Evolutionary conservation across 2,113 vertebrate species (phyloP).

Genomic region (Gambusia holbrooki): DNA sequence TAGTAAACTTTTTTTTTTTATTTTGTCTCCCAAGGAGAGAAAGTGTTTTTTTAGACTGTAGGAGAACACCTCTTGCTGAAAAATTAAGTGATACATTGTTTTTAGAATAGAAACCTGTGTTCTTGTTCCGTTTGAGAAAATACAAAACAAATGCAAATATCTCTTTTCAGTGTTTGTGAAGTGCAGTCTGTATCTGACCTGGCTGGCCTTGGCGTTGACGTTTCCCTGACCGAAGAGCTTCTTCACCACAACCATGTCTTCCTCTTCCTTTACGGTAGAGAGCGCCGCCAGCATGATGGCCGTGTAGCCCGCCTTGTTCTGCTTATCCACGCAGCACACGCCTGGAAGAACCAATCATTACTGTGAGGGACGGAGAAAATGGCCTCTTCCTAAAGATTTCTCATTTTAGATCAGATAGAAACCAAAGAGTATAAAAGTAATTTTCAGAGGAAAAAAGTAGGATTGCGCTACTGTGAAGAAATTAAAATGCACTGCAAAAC

Average conservation of each 20-base stretch:
- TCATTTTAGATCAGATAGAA: neutral
- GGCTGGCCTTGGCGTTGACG: conserved; percentile 92
- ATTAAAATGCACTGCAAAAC: too few relatives aligned
- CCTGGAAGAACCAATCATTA: conserved; percentile 69
- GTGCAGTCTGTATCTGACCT: conserved; percentile 76
- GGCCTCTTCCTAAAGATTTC: neutral
- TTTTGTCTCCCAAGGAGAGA: neutral
- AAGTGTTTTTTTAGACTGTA: neutral
- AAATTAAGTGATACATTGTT: neutral
- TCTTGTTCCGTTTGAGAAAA: too few relatives aligned
- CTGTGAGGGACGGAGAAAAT: neutral
- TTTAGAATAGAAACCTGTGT: too few relatives aligned
- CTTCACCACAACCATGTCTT: conserved; percentile 87
- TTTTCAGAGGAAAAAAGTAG: too few relatives aligned
- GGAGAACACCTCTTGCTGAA: neutral
- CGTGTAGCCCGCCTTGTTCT: conserved; percentile 95
- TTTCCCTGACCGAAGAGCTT: conserved; percentile 90
- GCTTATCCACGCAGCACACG: conserved; percentile 87
- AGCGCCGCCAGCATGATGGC: conserved; percentile 94
- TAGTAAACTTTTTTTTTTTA: too few relatives aligned
- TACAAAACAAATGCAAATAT: neutral
- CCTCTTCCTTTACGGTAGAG: conserved; percentile 84
- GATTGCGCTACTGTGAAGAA: too few relatives aligned
- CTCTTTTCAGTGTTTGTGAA: neutral
- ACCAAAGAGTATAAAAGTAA: too few relatives aligned